Evolutionary conservation across 2,888 invertebrate species (phyloP).

Genomic region (Frankliniella intonsa): DNA sequence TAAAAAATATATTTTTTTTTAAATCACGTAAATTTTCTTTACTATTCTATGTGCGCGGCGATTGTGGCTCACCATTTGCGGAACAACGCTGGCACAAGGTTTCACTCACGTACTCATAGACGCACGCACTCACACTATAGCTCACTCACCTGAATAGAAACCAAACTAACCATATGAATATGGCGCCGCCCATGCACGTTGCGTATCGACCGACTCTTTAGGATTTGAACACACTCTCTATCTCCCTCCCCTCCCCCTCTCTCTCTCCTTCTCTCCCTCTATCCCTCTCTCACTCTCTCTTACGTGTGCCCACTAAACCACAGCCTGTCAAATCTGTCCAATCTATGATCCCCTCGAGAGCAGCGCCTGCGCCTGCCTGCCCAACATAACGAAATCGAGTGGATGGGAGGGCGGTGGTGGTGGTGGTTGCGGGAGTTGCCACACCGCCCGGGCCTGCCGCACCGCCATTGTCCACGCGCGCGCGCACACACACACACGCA

Average conservation of each 20-base stretch:
- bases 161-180: neutral
- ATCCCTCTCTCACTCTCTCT: neutral
- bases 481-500: too few species aligned
- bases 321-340: slow-evolving; percentile 6
- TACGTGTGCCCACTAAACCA: neutral
- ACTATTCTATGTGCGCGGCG: too few species aligned
- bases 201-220: neutral
- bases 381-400: neutral
- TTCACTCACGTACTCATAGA: neutral
- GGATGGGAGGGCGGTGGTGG: neutral
- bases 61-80: neutral
- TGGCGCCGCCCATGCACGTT: neutral
- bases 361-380: neutral
- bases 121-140: neutral
- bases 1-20: too few species aligned
- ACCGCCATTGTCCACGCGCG: too few species aligned
- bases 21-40: too few species aligned
- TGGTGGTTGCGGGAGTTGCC: too few species aligned
- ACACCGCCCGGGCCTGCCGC: too few species aligned
- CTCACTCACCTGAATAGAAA: too few species aligned
- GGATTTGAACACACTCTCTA: neutral
- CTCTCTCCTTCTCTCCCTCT: neutral
- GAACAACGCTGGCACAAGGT: slow-evolving; percentile 30
- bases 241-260: slow-evolving; percentile 13
- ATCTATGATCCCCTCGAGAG: neutral